Base-by-base conservation (phyloP, 2,113 vertebrate species). In the Phodopus roborovskii region DNA sequence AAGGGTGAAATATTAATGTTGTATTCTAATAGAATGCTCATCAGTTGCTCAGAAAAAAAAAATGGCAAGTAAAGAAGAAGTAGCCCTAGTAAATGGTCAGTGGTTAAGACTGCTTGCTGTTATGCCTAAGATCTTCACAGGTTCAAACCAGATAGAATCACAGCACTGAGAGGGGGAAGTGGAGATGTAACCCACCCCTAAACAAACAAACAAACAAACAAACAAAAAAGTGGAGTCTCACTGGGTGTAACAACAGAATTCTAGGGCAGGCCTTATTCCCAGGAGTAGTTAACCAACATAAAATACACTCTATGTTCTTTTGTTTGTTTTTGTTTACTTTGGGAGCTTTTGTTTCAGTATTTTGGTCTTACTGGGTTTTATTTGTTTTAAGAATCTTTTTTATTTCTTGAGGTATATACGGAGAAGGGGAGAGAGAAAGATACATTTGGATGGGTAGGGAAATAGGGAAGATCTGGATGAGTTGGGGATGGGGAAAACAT, bases 21-120 rank as follows among this genome's bases (percentile, higher is more conserved):
- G n/a, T 33, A 75, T 71, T 92, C 73, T 86, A 73, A 42, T 50
- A 33, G 33, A 66, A 50, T 81, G 78, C 30, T 64, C 17, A 62
- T 91, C 36, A 33, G 78, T 88, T 88, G 75, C 50, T 96, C 53
- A 53, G 92, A 39, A 73, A 91, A 94, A 39, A 73, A 91, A 94
- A 83, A 7, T 45, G 19, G n/a, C 36, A 70, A 36, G 9, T 20
- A 48, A 66, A 50, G 17, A 86, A 33, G 33, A 48, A 30, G 15
- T 26, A 58, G 33, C 36, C 16, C 24, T 24, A n/a, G 33, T 16
- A 20, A n/a, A 19, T 39, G 22, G 53, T 82, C 12, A 82, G n/a
- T 39, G 5, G 36, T 82, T 58, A 82, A n/a, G 33, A 39, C 22
- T 82, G 22, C 6, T 82, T 82, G 56, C 79, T 60, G 0, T 39